These are phyloP conservation scores for Spheniscus humboldti DNA, from an alignment of 2,797 vertebrate genomes.

Conservation along the genomic window DNA sequence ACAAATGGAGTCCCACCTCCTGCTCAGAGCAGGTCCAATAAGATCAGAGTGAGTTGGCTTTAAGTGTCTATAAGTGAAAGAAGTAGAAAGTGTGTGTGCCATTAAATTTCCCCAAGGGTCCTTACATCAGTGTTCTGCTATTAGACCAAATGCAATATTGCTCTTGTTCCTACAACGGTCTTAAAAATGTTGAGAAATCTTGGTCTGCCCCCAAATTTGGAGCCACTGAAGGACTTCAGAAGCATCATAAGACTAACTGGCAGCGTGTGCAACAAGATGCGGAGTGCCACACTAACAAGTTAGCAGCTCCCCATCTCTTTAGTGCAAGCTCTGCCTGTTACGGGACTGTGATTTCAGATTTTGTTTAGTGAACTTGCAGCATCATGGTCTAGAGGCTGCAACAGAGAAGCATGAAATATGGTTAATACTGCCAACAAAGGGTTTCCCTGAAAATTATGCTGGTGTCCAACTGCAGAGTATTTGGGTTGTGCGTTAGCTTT, in stretches of 20 bases:
- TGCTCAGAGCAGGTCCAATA: not conserved
- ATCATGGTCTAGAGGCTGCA: not conserved
- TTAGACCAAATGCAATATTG: not conserved
- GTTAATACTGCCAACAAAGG: not conserved
- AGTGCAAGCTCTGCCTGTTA: not conserved
- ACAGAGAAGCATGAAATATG: not conserved
- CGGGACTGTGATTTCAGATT: not conserved
- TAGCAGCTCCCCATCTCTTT: not conserved
- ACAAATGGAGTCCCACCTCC: not conserved
- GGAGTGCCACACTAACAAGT: accelerated
- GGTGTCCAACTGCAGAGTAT: not conserved
- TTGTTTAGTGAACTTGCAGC: not conserved
- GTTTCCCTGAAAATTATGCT: not conserved
- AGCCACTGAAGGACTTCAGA: not conserved
- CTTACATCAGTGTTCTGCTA: not conserved
- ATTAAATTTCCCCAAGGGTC: not conserved
- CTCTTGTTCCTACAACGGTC: not conserved
- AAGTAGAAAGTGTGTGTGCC: not conserved
- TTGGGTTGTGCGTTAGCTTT: not conserved
- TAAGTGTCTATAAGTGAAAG: not conserved
- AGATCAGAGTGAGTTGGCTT: not conserved
- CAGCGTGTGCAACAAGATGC: not conserved
- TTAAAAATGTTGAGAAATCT: not conserved
- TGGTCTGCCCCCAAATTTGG: not conserved
- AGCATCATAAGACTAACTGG: not conserved